Base-by-base conservation (phyloP, 2,113 vertebrate genomes). In the Otis tarda region DNA sequence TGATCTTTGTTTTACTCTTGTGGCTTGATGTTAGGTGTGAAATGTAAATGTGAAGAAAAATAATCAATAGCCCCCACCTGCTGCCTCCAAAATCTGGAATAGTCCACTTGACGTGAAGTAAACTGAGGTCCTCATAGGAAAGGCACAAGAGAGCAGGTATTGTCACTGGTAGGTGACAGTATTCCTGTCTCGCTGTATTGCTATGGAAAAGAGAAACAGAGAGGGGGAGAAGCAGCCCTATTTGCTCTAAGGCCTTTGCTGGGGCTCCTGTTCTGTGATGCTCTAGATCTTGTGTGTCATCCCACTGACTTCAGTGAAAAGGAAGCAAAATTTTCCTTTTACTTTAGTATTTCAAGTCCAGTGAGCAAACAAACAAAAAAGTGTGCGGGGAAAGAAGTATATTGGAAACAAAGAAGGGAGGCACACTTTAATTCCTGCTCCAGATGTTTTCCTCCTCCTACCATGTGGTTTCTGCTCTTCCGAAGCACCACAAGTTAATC, bases 401-500 rank as follows among this genome's bases (percentile, higher is more conserved):
- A 19, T 18, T 31, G 17, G 20, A 53, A 19, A 82, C 90, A 33
- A 78, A 53, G 55, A 55, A 84, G 19, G 9, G 43, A 52, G 22
- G 14, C 25, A n/a, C 23, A 1, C 27, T 88, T 61, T 27, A 31
- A 27, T 86, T 69, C 41, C 56, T 87, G 35, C 74, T 91, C 87
- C 90, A 96, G 94, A 75, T 86, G 91, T 94, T 95, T 86, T 73
- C 64, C 19, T 89, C 78, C 49, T 80, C 30, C 90, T 82, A 41
- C 45, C 47, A 49, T 73, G 94, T 93, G 81, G 35, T 89, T 91
- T 78, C 71, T 87, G 31, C 83, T 95, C 73, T 35, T 81, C n/a
- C 35, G 8, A 52, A 91, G 47, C 53, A 45, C 49, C 25, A 14
- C 11, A 35, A 92, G 73, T 91, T 63, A 76, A 83, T 95, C 50